Percentiles rank a stretch among this genome's conserved stretches.
phyloP scores from a whole-genome alignment of 2,888 invertebrate species.

The Pterobdella sp. region DNA sequence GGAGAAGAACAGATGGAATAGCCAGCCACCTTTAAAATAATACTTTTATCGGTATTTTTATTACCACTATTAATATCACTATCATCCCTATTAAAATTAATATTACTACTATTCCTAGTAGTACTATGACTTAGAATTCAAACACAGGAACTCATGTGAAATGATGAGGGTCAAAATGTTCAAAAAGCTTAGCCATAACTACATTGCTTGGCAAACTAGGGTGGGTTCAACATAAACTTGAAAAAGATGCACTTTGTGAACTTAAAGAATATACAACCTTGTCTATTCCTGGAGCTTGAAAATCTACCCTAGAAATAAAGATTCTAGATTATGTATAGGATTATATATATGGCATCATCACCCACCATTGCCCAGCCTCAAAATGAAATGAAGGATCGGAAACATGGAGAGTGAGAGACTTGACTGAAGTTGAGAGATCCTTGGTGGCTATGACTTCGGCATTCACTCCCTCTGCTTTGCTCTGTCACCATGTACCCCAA shows the following conservation, averaged over 20 bases:
- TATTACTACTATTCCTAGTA: not conserved
- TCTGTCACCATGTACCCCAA: too few relatives aligned
- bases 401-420: constrained; percentile 44
- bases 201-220: too few relatives aligned
- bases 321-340: constrained; percentile 5
- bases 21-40: constrained; percentile 48
- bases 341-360: too few relatives aligned
- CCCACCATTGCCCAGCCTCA: constrained; percentile 54
- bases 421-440: constrained; percentile 45
- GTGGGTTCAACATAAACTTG: too few relatives aligned
- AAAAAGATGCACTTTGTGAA: not conserved
- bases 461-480: not conserved
- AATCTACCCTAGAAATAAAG: not conserved
- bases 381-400: constrained; percentile 45
- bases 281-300: not conserved
- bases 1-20: constrained; percentile 53
- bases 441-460: constrained; percentile 35
- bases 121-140: too few relatives aligned
- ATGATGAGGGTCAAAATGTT: too few relatives aligned
- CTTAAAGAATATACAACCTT: not conserved
- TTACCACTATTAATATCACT: not conserved
- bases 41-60: not conserved
- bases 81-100: not conserved
- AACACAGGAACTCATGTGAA: too few relatives aligned
- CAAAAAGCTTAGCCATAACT: too few relatives aligned